Base-by-base conservation (phyloP, 2,797 vertebrate species). In the Acanthopagrus latus region DNA sequence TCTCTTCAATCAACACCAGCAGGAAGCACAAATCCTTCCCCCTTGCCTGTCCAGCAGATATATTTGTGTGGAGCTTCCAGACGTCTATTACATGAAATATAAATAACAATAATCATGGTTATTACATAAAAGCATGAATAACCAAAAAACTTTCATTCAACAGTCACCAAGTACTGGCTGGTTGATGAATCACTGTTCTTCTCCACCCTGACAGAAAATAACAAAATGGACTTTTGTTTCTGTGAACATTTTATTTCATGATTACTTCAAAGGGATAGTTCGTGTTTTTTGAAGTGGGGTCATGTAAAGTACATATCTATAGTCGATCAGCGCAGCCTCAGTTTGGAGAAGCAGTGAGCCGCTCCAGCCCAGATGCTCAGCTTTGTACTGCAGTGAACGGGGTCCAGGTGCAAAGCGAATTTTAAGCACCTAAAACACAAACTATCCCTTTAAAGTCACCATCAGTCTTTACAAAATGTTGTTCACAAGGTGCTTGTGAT, bases 101-200 rank as follows among this genome's bases (percentile, higher is more conserved):
- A 46, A 46, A n/a, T 38, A 46, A 54, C 17, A 2, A 64, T 47
- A 47, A 55, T 43, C 27, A 20, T 20, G 48, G 8, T 55, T 69
- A 47, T 57, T 69, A 8, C 23, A 51, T 51, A 60, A 60, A 14
- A 23, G 65, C 46, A 64, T 27, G 16, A 57, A 63, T 33, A 67
- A 48, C 18, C 46, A 66, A 68, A 68, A 63, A 44, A 20, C 23
- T 50, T 47, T 55, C 3, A 18, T 60, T 43, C 29, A 17, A 62
- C 29, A 23, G 29, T 20, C 7, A 20, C 7, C 8, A 17, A 33
- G 23, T 65, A 59, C 29, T 20, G 33, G 7, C 18, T 25, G n/a
- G n/a, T 44, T 1, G 21, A 59, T 66, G 7, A 66, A 27, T 72
- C 47, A 52, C 27, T 38, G 17, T 25, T 33, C 2, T 16, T 47